Evolutionary conservation across 1,140 invertebrate genomes (phyloP), one percentile per base, ranked within the genome.

Genomic region (Drosophila repletoides): DNA sequence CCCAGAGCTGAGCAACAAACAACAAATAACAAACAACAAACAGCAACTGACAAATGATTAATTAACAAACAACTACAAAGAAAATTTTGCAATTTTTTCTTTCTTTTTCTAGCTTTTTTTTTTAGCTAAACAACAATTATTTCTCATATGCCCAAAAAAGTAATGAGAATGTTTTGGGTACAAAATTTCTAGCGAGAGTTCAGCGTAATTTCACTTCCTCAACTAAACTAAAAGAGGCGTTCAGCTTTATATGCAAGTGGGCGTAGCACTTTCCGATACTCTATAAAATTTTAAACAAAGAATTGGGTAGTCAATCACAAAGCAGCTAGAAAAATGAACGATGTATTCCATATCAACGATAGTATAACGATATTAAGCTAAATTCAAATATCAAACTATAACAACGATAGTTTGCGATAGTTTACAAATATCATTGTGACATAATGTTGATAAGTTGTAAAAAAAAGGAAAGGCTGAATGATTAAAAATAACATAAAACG

Each of bases 21-120:
- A 40, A 40, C 31, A 19, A 38, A 38, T n/a, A n/a, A n/a, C n/a
- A n/a, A 34, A 40, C 14, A 29, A 53, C 46, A 26, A 36, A 7
- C 29, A 38, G 12, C 21, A 22, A 58, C 5, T 81, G 72, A 77
- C 79, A 84, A 60, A 59, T 79, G 72, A 80, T 81, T 81, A 73
- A 80, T 81, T 76, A 73, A 72, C 69, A 59, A 71, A 17, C 52
- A 41, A 59, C 40, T 26, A 64, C 24, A 56, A 55, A 52, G 38
- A 21, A 58, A 31, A 41, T 40, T 40, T 15, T 7, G 17, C 40
- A 56, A 51, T 34, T 34, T 34, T 51, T 17, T 19, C 14, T 7
- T 10, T 15, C 22, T 15, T 17, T 7, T 12, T 14, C n/a, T 34
- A 12, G 17, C 1, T 1, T 15, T 34, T 34, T 33, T 7, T 3